phyloP scores from a whole-genome alignment of 1,140 invertebrate genomes.

The Episyrphus balteatus region DNA sequence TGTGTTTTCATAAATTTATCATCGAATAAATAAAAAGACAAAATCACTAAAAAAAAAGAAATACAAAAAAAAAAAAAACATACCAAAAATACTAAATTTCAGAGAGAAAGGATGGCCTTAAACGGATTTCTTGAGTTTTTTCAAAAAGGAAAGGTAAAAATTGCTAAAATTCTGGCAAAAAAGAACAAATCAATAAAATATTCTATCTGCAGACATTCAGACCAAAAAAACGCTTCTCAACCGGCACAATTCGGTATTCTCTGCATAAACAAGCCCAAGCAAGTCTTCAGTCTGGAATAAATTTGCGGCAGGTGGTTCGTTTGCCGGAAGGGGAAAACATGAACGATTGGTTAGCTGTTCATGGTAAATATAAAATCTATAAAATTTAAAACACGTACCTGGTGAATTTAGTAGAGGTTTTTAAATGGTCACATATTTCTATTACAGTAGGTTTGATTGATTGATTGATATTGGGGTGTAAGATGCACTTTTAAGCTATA shows the following conservation, averaged over 20 bases:
- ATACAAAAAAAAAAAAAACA: conserved; percentile 2
- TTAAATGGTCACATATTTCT: not conserved
- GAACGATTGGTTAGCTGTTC: conserved; percentile 92
- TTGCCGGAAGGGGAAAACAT: conserved; percentile 77
- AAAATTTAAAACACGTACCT: too few species aligned
- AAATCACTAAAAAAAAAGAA: too few species aligned
- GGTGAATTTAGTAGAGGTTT: not conserved
- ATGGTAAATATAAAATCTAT: conserved; percentile 49
- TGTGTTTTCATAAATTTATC: too few species aligned
- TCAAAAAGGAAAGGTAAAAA: conserved; percentile 64
- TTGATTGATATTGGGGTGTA: too few species aligned
- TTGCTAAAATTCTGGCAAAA: conserved; percentile 1
- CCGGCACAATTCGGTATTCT: conserved; percentile 83
- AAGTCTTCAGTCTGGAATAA: conserved; percentile 86
- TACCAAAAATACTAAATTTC: not conserved
- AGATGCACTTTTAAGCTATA: too few species aligned
- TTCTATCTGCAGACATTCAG: conserved; percentile 61
- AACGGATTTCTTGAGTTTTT: conserved; percentile 69
- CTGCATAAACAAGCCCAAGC: conserved; percentile 91
- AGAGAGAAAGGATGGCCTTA: conserved; percentile 43
- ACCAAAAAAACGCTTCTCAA: conserved; percentile 82
- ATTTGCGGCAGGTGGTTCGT: conserved; percentile 73
- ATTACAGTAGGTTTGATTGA: too few species aligned
- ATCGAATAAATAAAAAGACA: too few species aligned
- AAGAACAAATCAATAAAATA: conserved; percentile 3